Evolutionary conservation across 2,888 invertebrate species (phyloP).

Genomic region (Cephus runcator): DNA sequence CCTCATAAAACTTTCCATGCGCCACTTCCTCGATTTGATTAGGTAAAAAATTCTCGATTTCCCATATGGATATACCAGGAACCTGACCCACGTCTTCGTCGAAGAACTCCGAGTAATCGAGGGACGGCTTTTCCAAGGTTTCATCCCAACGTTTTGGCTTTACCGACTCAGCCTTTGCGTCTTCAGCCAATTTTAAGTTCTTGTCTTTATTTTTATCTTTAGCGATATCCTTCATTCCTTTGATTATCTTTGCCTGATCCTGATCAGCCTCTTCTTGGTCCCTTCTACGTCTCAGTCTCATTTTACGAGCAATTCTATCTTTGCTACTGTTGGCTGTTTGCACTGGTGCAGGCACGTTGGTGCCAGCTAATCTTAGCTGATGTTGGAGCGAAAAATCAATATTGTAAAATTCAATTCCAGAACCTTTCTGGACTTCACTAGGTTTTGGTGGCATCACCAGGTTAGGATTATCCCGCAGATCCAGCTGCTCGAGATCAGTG

Average conservation of each 20-base stretch:
- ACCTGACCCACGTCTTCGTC: constrained; percentile 94
- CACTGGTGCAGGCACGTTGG: constrained; percentile 80
- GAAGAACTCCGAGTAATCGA: constrained; percentile 98
- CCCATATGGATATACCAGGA: constrained; percentile 95
- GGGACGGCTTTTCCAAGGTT: constrained; percentile 90
- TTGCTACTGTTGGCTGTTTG: constrained; percentile 77
- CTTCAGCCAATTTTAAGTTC: constrained; percentile 67
- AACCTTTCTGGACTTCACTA: constrained; percentile 78
- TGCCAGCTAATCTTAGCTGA: constrained; percentile 92
- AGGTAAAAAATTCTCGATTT: constrained; percentile 99
- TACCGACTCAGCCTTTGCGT: constrained; percentile 76
- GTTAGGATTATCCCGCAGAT: constrained; percentile 93
- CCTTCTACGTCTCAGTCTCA: constrained; percentile 85
- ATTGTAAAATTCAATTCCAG: constrained; percentile 94
- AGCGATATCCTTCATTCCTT: constrained; percentile 89
- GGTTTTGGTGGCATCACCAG: constrained; percentile 98
- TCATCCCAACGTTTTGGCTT: constrained; percentile 98
- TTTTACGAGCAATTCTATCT: constrained; percentile 95
- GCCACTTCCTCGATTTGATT: constrained; percentile 93
- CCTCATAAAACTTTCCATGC: constrained; percentile 98
- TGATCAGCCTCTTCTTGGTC: constrained; percentile 85
- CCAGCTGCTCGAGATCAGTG: constrained; percentile 88
- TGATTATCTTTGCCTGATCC: constrained; percentile 88
- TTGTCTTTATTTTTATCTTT: constrained; percentile 83
- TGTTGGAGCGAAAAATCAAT: constrained; percentile 98